Percentiles rank a stretch among this genome's conserved stretches.
Conservation (phyloP, 2,797 vertebrate genomes). For the Phoebastria nigripes region DNA sequence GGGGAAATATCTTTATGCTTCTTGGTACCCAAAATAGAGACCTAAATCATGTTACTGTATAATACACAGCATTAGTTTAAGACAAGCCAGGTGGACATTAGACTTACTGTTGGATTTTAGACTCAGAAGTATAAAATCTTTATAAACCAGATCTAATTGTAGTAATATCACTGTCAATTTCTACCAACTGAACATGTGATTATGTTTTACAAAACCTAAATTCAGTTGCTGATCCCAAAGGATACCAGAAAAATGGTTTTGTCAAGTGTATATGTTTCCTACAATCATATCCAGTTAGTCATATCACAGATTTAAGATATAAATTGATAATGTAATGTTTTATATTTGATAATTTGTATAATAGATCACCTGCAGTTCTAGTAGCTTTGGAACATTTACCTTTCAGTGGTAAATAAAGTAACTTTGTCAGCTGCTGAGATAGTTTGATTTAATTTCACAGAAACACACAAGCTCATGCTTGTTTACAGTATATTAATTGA, state of each 20-base stretch:
- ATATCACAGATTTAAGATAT: not conserved
- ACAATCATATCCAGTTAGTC: not conserved
- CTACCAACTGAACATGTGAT: not conserved
- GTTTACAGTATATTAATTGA: not conserved
- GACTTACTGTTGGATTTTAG: not conserved
- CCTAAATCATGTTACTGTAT: not conserved
- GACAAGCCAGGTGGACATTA: not conserved
- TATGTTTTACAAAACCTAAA: not conserved
- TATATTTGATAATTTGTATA: not conserved
- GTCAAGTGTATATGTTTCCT: not conserved
- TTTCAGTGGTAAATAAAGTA: not conserved
- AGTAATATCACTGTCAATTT: not conserved
- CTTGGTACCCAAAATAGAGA: not conserved
- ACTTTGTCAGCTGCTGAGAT: not conserved
- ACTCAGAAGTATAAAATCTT: not conserved
- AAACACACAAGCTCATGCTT: not conserved
- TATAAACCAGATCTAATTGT: not conserved
- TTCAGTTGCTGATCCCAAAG: not conserved
- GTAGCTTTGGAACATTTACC: not conserved
- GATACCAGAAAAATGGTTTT: not conserved
- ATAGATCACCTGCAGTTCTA: not conserved
- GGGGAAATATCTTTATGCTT: not conserved
- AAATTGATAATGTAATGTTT: not conserved
- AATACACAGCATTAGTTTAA: not conserved
- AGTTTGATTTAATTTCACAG: not conserved